Conservation (phyloP, 2,888 invertebrate species). For the Orthonevra nobilis region DNA sequence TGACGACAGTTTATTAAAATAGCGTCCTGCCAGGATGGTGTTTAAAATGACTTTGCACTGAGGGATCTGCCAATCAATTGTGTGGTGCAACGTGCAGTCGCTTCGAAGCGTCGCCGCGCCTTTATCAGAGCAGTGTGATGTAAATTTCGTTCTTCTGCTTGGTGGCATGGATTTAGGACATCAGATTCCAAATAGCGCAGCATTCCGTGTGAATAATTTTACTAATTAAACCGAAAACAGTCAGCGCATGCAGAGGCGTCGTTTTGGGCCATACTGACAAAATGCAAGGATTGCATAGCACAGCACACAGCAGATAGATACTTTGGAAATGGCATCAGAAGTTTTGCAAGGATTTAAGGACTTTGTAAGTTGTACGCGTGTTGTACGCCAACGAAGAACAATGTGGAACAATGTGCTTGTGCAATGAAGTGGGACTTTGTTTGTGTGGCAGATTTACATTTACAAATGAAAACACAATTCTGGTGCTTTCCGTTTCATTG, state of each 20-base stretch:
- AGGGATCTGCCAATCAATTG: conserved; percentile 18
- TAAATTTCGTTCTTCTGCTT: background rate
- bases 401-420: conserved; percentile 59
- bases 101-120: background rate
- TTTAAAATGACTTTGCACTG: conserved; percentile 24
- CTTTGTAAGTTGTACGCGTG: conserved; percentile 23
- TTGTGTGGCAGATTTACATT: conserved; percentile 60
- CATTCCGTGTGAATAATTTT: conserved; percentile 65
- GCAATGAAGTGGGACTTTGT: conserved; percentile 63
- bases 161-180: conserved; percentile 57
- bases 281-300: no score
- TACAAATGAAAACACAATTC: conserved; percentile 62
- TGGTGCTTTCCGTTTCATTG: conserved; percentile 48
- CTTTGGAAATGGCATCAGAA: conserved; percentile 45
- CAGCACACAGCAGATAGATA: no score
- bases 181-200: conserved; percentile 58
- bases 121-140: background rate
- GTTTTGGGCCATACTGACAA: no score
- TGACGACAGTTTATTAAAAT: conserved; percentile 44
- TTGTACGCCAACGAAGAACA: conserved; percentile 14
- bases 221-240: conserved; percentile 65
- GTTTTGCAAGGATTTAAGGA: conserved; percentile 48
- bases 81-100: background rate
- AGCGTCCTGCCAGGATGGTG: conserved; percentile 18
- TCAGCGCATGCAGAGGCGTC: conserved; percentile 3